A percentile compares a stretch with the other conserved stretches of the same genome.
Conservation (phyloP, 2,888 invertebrate genomes). For the Ichneumoninae sp. region DNA sequence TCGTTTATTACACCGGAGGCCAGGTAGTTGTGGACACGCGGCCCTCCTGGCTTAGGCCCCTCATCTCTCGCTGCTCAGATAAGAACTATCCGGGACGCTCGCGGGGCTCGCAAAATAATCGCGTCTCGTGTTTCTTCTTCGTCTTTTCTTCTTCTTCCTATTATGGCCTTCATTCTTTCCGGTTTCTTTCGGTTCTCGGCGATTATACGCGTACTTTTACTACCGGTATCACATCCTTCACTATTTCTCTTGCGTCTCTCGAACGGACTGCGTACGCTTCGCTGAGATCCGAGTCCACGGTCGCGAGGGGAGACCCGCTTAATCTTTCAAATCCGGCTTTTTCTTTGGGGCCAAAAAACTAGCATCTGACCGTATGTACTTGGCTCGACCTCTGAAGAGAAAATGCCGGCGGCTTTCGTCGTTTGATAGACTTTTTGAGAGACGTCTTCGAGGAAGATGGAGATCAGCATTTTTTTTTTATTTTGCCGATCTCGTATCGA, state of each 20-base stretch:
- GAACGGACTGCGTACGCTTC: not conserved
- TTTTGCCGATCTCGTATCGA: too few relatives aligned
- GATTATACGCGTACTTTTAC: constrained; percentile 7
- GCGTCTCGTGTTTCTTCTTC: not conserved
- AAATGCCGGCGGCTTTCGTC: not conserved
- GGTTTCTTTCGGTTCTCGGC: not conserved
- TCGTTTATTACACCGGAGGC: constrained; percentile 24
- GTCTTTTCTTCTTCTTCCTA: not conserved
- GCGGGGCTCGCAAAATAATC: constrained; percentile 2
- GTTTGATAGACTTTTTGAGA: not conserved
- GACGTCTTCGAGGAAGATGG: not conserved
- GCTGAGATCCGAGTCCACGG: not conserved
- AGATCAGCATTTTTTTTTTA: not conserved
- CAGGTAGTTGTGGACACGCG: constrained; percentile 36
- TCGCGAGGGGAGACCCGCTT: not conserved
- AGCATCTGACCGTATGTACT: not conserved
- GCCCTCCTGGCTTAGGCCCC: constrained; percentile 38
- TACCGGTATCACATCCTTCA: not conserved
- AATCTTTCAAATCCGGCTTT: constrained; percentile 10
- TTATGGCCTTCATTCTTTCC: constrained; percentile 6
- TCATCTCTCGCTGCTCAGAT: constrained; percentile 35
- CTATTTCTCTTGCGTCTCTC: not conserved
- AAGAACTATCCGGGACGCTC: constrained; percentile 27
- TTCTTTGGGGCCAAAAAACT: not conserved
- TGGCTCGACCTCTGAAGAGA: not conserved